Conservation (phyloP, 2,888 invertebrate species). For the Steinernema carpocapsae region DNA sequence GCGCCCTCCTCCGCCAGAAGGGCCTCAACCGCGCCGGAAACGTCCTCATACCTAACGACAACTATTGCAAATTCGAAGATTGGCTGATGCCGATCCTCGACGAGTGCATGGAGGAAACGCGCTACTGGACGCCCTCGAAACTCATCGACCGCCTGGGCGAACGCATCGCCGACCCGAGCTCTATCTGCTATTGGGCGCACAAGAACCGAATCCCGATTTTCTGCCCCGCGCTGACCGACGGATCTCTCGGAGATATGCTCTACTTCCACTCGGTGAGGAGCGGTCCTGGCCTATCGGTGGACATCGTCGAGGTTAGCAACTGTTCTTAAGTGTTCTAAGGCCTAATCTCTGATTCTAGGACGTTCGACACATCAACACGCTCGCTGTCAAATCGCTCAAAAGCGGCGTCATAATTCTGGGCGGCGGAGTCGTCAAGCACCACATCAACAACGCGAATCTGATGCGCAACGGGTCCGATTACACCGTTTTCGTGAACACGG, state of each 20-base stretch:
- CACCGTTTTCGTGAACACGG: slow-evolving; percentile 90
- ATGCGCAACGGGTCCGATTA: slow-evolving; percentile 98
- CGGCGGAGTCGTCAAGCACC: slow-evolving; percentile 85
- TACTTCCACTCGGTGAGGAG: slow-evolving; percentile 93
- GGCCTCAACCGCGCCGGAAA: slow-evolving; percentile 92
- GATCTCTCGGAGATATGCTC: slow-evolving; percentile 92
- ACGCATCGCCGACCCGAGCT: slow-evolving; percentile 85
- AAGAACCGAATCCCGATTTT: slow-evolving; percentile 92
- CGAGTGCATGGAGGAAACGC: slow-evolving; percentile 80
- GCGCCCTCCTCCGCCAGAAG: slow-evolving; percentile 77
- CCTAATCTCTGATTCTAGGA: slow-evolving; percentile 52
- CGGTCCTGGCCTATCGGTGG: slow-evolving; percentile 84
- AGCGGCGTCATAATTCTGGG: slow-evolving; percentile 88
- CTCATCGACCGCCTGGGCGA: slow-evolving; percentile 77
- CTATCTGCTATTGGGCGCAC: slow-evolving; percentile 74
- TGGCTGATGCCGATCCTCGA: slow-evolving; percentile 94
- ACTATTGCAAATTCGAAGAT: slow-evolving; percentile 95
- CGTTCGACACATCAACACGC: slow-evolving; percentile 83
- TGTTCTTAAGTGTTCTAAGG: slow-evolving; percentile 24
- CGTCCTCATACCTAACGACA: slow-evolving; percentile 93
- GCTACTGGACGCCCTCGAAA: slow-evolving; percentile 88
- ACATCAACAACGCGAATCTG: slow-evolving; percentile 97
- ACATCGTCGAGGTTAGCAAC: slow-evolving; percentile 80
- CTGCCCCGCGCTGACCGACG: slow-evolving; percentile 96
- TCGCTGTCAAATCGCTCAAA: slow-evolving; percentile 88